Evolutionary conservation across 2,888 invertebrate species (phyloP), one percentile per base, ranked within the genome.

Genomic region (Lomographa bimaculata): DNA sequence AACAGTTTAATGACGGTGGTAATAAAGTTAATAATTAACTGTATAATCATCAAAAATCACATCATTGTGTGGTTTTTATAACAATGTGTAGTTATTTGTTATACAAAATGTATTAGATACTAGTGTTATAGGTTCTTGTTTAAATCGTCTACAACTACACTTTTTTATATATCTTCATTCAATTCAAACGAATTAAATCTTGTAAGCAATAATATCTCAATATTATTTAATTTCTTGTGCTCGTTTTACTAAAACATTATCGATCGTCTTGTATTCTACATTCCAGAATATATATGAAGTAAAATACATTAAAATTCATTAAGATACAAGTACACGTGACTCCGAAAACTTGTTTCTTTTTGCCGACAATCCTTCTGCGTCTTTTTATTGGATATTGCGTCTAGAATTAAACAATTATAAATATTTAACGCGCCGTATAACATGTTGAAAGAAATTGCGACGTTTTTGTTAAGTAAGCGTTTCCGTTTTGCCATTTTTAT

Each of bases 301-400:
- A 24, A 28, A 25, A 20, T 23, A 20, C 24, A 25, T 41, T 41
- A 29, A 35, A 16, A 41, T 29, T 35, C 35, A 41, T 14, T 21
- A 35, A 5, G 18, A 16, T 9, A 2, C 5, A 25, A 4, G 4
- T 38, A 28, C 39, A 27, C 33, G 40, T 41, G 16, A 35, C 20
- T 10, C 5, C 20, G 12, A 35, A 35, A 41, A 41, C 41, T 41
- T 16, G 41, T 35, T 35, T 40, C 18, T 35, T 26, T 32, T 32
- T 20, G 17, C 7, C 18, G 9, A 8, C 34, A 10, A 8, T 24
- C 28, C 34, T 29, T 29, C 17, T 34, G 10, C 19, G 34, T 9
- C n/a, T 35, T 30, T 32, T 41, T 35, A 30, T 35, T 21, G 16
- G 16, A 8, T 25, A 25, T 20, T 23, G 25, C 29, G 24, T 23